These are phyloP conservation scores for Lycopodina hypogea DNA, from an alignment of 37 sponge, comb jelly and placozoan species.

Conservation along the genomic window DNA sequence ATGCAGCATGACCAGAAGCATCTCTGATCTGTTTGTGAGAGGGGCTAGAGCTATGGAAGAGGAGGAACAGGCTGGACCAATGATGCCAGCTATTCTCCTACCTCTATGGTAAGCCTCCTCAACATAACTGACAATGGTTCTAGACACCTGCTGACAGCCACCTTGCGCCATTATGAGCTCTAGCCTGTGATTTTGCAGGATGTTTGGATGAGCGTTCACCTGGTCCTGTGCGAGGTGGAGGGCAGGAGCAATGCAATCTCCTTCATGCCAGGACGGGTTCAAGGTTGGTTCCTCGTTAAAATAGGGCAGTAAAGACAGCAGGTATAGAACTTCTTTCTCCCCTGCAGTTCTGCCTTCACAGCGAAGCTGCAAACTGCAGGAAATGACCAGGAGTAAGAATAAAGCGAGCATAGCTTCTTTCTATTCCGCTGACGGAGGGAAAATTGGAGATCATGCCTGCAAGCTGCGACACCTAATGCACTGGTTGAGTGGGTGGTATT, in stretches of 20 bases:
- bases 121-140: neutral
- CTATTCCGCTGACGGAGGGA: no score
- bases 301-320: constrained; percentile 15
- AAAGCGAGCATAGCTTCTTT: no score
- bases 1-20: constrained; percentile 18
- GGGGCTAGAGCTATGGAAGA: constrained; percentile 10
- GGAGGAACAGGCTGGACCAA: constrained; percentile 41
- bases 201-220: constrained; percentile 12
- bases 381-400: neutral
- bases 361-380: neutral
- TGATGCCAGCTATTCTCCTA: constrained; percentile 1
- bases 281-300: neutral
- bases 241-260: constrained; percentile 13
- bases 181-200: constrained; percentile 18
- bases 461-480: no score
- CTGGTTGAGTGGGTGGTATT: no score
- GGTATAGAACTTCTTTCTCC: neutral
- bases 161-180: constrained; percentile 17
- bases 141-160: constrained; percentile 21
- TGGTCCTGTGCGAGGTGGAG: constrained; percentile 15
- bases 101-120: neutral
- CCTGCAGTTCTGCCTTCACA: neutral
- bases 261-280: constrained; percentile 22
- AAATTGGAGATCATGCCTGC: no score
- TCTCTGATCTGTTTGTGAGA: constrained; percentile 3